Conservation (phyloP, 2,113 vertebrate species). For the Astur gentilis region DNA sequence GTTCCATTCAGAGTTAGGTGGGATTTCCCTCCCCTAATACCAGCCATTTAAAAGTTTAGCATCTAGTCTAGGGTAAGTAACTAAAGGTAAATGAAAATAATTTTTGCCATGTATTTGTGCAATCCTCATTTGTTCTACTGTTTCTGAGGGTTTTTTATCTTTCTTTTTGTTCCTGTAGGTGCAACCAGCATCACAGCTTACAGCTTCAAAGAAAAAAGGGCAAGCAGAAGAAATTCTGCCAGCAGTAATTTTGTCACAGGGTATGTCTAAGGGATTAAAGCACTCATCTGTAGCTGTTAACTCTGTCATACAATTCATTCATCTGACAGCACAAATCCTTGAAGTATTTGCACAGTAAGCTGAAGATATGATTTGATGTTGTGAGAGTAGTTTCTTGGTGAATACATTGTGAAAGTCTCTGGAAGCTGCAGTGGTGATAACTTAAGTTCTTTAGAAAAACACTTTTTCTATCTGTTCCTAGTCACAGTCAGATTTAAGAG, state of each 20-base stretch:
- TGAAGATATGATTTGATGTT: not conserved
- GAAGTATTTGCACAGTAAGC: not conserved
- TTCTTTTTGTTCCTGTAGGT: constrained; percentile 28
- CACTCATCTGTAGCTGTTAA: not conserved
- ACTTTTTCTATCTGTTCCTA: not conserved
- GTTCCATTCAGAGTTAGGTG: not conserved
- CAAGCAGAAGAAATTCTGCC: constrained; percentile 43
- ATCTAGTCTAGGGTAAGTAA: not conserved
- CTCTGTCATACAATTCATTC: not conserved
- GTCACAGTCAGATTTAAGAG: not conserved
- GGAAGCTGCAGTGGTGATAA: not conserved
- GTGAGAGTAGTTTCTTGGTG: not conserved
- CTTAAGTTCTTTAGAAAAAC: not conserved
- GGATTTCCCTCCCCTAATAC: not conserved
- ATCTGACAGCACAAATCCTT: not conserved
- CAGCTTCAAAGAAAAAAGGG: constrained; percentile 56
- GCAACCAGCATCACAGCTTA: not conserved
- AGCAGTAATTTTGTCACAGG: not conserved
- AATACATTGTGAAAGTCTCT: not conserved
- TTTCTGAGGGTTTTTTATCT: not conserved
- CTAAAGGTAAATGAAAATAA: not conserved
- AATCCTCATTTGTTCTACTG: not conserved
- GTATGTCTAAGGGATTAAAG: constrained; percentile 41
- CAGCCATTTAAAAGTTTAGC: not conserved
- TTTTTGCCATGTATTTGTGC: not conserved